Evolutionary conservation across 2,113 vertebrate species (phyloP).

Genomic region (Strix uralensis): DNA sequence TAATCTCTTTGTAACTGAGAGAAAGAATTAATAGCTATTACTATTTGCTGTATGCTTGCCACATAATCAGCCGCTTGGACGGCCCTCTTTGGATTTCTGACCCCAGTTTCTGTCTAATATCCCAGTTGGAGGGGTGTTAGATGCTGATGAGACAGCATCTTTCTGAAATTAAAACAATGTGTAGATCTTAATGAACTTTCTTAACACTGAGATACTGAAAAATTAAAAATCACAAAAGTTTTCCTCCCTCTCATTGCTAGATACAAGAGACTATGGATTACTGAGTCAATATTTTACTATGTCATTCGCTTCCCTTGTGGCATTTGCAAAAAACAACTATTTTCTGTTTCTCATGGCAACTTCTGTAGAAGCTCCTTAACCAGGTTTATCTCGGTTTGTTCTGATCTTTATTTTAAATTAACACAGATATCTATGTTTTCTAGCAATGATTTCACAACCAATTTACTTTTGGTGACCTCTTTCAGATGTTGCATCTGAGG

Average conservation of each 20-base stretch:
- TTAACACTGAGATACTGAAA: background rate
- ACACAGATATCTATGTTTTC: background rate
- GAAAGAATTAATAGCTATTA: background rate
- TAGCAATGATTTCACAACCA: background rate
- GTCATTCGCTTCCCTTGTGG: background rate
- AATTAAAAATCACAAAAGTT: background rate
- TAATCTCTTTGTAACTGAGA: background rate
- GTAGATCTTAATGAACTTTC: background rate
- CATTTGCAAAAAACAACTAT: background rate
- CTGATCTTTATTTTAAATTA: background rate
- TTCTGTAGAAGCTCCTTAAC: background rate
- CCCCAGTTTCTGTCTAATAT: background rate
- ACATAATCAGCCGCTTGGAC: fast-evolving
- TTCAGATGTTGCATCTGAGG: background rate
- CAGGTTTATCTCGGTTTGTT: background rate
- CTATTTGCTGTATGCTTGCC: background rate
- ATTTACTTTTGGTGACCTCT: background rate
- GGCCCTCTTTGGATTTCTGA: background rate
- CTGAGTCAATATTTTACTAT: background rate
- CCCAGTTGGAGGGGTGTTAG: background rate
- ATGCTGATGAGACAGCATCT: background rate
- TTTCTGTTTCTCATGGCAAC: background rate
- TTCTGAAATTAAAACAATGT: background rate
- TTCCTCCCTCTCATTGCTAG: background rate
- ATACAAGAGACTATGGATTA: background rate